These are phyloP conservation scores for Probosciger aterrimus DNA, from an alignment of 2,113 vertebrate species.

Conservation along the genomic window DNA sequence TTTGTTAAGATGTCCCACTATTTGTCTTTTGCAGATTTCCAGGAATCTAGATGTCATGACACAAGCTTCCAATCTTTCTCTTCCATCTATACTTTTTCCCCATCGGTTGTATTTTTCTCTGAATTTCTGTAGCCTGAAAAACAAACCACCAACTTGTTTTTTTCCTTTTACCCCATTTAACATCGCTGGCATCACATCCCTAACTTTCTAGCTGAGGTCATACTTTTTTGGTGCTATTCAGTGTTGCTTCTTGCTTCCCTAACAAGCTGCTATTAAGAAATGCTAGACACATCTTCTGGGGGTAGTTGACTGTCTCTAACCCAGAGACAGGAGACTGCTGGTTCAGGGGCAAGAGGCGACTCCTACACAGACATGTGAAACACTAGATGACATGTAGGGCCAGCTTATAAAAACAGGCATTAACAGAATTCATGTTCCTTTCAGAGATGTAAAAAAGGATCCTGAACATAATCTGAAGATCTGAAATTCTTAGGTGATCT, in stretches of 20 bases:
- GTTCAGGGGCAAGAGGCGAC: neutral
- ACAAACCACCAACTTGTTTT: neutral
- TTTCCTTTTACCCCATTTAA: neutral
- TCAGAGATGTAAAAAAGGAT: neutral
- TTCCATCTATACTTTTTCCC: neutral
- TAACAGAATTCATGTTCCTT: neutral
- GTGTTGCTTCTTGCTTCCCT: neutral
- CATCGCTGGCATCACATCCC: neutral
- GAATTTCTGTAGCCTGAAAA: neutral
- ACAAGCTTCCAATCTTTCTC: neutral
- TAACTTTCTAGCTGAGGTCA: neutral
- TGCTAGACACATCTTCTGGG: neutral
- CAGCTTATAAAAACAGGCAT: neutral
- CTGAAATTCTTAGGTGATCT: neutral
- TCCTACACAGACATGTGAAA: neutral
- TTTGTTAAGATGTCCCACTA: neutral
- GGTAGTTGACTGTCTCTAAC: neutral
- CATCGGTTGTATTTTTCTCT: neutral
- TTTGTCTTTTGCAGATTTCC: neutral
- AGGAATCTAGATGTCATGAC: neutral
- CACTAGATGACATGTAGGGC: neutral
- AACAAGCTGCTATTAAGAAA: slow-evolving; percentile 21
- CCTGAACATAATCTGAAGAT: neutral
- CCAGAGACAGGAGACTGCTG: neutral
- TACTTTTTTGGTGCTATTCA: neutral